These are phyloP conservation scores for Psilopsiagon aurifrons DNA, from an alignment of 2,113 vertebrate species.

Conservation along the genomic window DNA sequence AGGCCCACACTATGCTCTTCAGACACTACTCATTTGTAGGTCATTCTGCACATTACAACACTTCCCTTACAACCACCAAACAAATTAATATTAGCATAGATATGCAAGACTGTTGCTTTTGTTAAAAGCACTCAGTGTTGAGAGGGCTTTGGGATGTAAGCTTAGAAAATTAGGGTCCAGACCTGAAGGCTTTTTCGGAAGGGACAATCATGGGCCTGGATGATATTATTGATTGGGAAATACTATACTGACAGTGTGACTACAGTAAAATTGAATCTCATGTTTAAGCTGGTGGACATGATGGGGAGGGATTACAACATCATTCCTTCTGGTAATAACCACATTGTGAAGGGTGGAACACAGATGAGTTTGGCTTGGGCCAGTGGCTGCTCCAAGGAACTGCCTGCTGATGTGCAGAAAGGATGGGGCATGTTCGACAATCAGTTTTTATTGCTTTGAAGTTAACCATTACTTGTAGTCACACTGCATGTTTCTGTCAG, in stretches of 20 bases:
- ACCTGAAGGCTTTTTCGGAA: neutral
- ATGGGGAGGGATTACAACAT: neutral
- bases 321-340: neutral
- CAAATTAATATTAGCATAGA: conserved; percentile 35
- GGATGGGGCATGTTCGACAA: neutral
- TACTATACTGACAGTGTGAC: neutral
- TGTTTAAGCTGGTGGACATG: neutral
- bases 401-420: conserved; percentile 25
- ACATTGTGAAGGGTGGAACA: neutral
- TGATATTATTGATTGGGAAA: neutral
- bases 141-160: neutral
- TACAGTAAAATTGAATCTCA: neutral
- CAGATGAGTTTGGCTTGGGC: neutral
- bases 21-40: conserved; percentile 37
- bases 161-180: neutral
- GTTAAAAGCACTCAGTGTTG: neutral
- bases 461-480: conserved; percentile 37
- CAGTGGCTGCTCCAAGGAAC: neutral
- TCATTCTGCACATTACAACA: conserved; percentile 10
- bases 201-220: neutral
- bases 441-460: conserved; percentile 40
- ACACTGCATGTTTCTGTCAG: conserved; percentile 2
- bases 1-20: conserved; percentile 24
- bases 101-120: neutral
- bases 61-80: conserved; percentile 16